phyloP scores from a whole-genome alignment of 2,113 vertebrate species.

The Ondatra zibethicus region DNA sequence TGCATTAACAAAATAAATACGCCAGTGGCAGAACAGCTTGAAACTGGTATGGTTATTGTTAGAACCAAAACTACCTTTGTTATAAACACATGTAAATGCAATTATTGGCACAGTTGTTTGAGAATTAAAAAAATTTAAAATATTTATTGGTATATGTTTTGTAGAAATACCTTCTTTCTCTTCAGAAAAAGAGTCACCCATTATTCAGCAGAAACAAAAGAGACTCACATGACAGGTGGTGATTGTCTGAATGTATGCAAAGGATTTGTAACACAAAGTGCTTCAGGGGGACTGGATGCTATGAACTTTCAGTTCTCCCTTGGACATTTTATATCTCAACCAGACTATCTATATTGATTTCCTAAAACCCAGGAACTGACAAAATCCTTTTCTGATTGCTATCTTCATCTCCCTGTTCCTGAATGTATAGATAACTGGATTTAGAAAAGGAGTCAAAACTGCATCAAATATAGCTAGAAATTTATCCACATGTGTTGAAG shows the following conservation, averaged over 20 bases:
- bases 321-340: neutral
- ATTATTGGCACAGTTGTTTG: neutral
- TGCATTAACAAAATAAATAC: neutral
- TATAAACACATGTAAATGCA: neutral
- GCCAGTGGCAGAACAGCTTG: neutral
- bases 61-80: neutral
- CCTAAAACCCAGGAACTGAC: neutral
- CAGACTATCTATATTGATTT: conserved; percentile 6
- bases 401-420: conserved; percentile 68
- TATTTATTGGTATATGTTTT: neutral
- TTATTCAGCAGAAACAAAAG: neutral
- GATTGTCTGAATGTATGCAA: neutral
- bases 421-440: conserved; percentile 72
- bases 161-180: neutral
- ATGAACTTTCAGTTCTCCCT: neutral
- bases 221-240: neutral
- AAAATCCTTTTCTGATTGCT: conserved; percentile 48
- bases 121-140: neutral
- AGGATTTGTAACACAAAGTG: neutral
- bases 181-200: neutral
- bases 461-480: conserved; percentile 75
- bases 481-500: conserved; percentile 55
- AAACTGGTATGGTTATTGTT: neutral
- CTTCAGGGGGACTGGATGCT: neutral
- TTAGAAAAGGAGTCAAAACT: conserved; percentile 69